Conservation (phyloP, 1,140 invertebrate genomes). For the Drosophila obscura region DNA sequence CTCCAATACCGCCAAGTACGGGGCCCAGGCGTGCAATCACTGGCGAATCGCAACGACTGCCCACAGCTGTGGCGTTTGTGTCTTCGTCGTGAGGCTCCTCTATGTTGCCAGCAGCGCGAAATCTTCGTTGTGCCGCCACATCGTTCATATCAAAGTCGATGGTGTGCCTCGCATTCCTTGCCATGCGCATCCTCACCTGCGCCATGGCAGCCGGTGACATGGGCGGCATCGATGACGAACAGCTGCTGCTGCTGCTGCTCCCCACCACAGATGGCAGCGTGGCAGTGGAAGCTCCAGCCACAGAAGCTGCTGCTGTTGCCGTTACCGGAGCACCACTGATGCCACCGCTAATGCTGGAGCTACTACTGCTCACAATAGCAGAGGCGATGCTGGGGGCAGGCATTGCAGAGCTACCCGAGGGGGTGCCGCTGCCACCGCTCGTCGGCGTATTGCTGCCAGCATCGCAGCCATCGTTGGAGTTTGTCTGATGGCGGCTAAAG, state of each 20-base stretch:
- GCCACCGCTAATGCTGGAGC: neutral
- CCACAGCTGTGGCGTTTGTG: constrained; percentile 85
- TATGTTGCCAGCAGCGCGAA: constrained; percentile 84
- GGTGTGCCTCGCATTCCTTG: constrained; percentile 73
- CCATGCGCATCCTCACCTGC: constrained; percentile 80
- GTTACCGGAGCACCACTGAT: constrained; percentile 1
- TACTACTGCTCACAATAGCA: constrained; percentile 28
- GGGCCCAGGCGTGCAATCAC: constrained; percentile 69
- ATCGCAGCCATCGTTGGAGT: constrained; percentile 65
- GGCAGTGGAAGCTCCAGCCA: too few relatives aligned
- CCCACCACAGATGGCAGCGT: constrained; percentile 43
- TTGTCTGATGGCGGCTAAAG: constrained; percentile 83
- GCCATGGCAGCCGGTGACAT: constrained; percentile 77
- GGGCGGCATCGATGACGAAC: constrained; percentile 45
- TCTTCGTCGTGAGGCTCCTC: constrained; percentile 86
- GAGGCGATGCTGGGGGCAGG: constrained; percentile 64
- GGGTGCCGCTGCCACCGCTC: constrained; percentile 21
- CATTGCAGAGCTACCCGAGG: constrained; percentile 54
- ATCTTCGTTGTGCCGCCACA: constrained; percentile 65
- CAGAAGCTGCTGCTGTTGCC: constrained; percentile 1
- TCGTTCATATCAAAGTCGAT: constrained; percentile 77
- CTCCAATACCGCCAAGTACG: constrained; percentile 33
- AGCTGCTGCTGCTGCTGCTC: constrained; percentile 1
- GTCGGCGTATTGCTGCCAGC: constrained; percentile 62
- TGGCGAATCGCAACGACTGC: constrained; percentile 82